These are phyloP conservation scores for Ophioninae sp. DNA, from an alignment of 2,888 invertebrate species.

Conservation along the genomic window DNA sequence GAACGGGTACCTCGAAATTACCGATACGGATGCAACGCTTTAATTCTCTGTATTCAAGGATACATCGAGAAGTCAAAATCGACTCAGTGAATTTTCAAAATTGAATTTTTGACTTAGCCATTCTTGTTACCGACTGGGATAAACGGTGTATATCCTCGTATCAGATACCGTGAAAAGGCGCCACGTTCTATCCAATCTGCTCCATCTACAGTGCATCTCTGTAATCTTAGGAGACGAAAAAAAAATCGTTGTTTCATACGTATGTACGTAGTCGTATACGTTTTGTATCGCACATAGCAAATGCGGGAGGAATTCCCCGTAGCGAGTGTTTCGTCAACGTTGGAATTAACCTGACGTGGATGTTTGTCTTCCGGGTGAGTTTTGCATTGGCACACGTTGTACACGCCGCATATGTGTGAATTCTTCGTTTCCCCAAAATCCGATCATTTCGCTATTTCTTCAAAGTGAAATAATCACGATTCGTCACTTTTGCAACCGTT, in stretches of 20 bases:
- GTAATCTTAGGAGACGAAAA: background rate
- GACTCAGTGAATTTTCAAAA: too few species aligned
- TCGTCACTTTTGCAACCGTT: background rate
- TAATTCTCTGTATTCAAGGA: too few species aligned
- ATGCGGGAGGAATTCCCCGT: background rate
- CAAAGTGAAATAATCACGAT: background rate
- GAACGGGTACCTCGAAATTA: too few species aligned
- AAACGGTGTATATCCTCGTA: too few species aligned
- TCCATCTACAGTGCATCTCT: background rate
- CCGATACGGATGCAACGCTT: too few species aligned
- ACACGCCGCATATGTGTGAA: constrained; percentile 9
- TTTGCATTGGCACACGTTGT: background rate
- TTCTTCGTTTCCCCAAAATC: background rate
- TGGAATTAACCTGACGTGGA: constrained; percentile 37
- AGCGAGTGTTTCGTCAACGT: background rate
- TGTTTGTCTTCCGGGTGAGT: background rate
- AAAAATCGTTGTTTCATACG: background rate
- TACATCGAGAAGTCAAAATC: too few species aligned
- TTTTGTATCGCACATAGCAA: background rate
- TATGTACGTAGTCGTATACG: background rate
- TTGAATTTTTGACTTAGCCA: too few species aligned
- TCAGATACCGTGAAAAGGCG: too few species aligned
- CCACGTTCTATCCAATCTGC: background rate
- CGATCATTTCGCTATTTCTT: background rate
- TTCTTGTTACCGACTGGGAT: too few species aligned